A percentile compares a stretch with the other conserved stretches of the same genome.
Evolutionary conservation across 1,140 invertebrate genomes (phyloP).

Genomic region (Campodea augens): DNA sequence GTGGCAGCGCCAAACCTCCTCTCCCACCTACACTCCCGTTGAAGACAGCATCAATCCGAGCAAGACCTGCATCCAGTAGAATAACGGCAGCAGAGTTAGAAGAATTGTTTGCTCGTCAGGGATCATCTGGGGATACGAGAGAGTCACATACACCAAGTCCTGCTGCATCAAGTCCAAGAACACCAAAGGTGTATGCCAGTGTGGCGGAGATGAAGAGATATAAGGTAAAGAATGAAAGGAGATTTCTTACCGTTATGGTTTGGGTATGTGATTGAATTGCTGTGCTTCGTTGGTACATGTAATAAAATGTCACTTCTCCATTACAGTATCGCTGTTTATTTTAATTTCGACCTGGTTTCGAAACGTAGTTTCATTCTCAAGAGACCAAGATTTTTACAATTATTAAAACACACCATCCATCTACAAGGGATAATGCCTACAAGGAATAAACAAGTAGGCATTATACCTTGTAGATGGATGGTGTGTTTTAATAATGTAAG

Average conservation of each 20-base stretch:
- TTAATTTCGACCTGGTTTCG: no score
- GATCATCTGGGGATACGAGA: conserved; percentile 17
- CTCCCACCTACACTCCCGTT: conserved; percentile 31
- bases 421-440: no score
- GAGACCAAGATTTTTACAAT: no score
- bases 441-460: no score
- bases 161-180: conserved; percentile 17
- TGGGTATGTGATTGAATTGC: not conserved
- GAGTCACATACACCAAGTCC: not conserved
- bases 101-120: conserved; percentile 69
- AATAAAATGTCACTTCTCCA: no score
- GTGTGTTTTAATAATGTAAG: no score
- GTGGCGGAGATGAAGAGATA: conserved; percentile 86
- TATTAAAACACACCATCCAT: no score
- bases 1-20: conserved; percentile 15
- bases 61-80: conserved; percentile 60
- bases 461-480: no score
- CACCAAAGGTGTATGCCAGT: conserved; percentile 66
- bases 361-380: no score
- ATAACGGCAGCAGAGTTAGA: conserved; percentile 77
- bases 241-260: not conserved
- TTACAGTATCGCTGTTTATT: no score
- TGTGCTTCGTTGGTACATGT: no score
- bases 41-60: conserved; percentile 69
- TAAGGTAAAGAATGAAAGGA: conserved; percentile 35